Evolutionary conservation across 2,888 invertebrate species (phyloP).

Genomic region (Asteroscopus sphinx): DNA sequence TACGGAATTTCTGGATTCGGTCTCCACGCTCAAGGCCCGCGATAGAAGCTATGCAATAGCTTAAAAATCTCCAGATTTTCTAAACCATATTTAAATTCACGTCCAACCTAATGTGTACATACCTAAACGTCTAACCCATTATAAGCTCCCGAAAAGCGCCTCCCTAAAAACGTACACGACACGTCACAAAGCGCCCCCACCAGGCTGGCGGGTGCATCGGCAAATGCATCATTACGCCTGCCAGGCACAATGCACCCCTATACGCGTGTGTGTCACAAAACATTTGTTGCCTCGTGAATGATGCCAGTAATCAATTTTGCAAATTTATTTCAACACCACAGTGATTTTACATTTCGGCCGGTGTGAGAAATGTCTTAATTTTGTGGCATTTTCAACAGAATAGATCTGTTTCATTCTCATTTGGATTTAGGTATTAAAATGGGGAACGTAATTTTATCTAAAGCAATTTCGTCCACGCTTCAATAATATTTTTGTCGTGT

Average conservation of each 20-base stretch:
- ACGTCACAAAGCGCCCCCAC: slow-evolving; percentile 57
- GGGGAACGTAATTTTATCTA: no score
- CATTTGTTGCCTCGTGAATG: slow-evolving; percentile 55
- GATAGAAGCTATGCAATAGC: no score
- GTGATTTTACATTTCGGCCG: slow-evolving; percentile 31
- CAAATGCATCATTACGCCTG: slow-evolving; percentile 78
- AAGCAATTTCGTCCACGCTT: no score
- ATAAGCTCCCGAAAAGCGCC: slow-evolving; percentile 40
- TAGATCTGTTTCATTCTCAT: slow-evolving; percentile 6
- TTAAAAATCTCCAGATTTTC: neutral
- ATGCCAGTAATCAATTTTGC: slow-evolving; percentile 56
- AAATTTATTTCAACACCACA: slow-evolving; percentile 55
- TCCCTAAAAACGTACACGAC: slow-evolving; percentile 57
- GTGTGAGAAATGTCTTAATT: slow-evolving; percentile 40
- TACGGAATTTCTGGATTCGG: no score
- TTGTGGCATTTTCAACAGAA: slow-evolving; percentile 23
- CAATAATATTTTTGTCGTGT: no score
- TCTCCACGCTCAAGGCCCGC: no score
- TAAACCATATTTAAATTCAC: slow-evolving; percentile 19
- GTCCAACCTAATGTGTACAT: slow-evolving; percentile 29
- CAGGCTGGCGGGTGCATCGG: slow-evolving; percentile 67
- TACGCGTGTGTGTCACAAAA: slow-evolving; percentile 58
- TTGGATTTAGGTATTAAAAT: no score
- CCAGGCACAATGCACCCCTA: slow-evolving; percentile 66
- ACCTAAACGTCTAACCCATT: slow-evolving; percentile 55